phyloP scores from a whole-genome alignment of 2,888 invertebrate species.

The Liodrosophila aerea region DNA sequence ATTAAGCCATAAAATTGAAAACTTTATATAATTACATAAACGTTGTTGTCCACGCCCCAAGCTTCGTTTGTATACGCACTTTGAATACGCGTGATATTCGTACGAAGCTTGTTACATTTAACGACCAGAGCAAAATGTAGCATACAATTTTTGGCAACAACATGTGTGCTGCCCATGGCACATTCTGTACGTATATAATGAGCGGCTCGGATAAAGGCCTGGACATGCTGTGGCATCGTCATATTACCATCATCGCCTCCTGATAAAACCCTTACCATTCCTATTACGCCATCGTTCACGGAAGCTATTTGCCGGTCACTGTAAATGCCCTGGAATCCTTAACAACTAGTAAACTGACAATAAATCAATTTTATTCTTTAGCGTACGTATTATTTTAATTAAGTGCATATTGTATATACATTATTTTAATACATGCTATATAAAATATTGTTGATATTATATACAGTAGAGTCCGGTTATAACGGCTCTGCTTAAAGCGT shows the following conservation, averaged over 20 bases:
- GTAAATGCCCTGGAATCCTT: not conserved
- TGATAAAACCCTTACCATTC: constrained; percentile 23
- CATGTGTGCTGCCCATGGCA: constrained; percentile 27
- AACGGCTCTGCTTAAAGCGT: no score
- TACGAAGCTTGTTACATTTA: constrained; percentile 50
- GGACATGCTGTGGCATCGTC: constrained; percentile 17
- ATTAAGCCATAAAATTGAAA: constrained; percentile 80
- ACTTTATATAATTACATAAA: constrained; percentile 78
- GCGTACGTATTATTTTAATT: no score
- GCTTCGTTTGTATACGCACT: constrained; percentile 44
- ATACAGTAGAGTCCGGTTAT: no score
- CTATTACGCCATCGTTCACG: constrained; percentile 36
- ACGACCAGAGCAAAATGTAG: constrained; percentile 63
- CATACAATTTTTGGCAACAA: constrained; percentile 32
- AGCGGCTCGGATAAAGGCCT: constrained; percentile 17
- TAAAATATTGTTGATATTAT: no score
- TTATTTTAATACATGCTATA: no score
- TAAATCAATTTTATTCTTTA: no score
- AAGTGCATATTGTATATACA: no score
- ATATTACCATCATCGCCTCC: constrained; percentile 41
- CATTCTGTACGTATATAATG: constrained; percentile 38
- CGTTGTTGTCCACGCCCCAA: constrained; percentile 60
- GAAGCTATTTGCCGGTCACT: constrained; percentile 16
- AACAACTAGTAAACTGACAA: no score
- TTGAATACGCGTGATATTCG: constrained; percentile 18